phyloP scores from a whole-genome alignment of 1,140 invertebrate species.

The Lineus longissimus region DNA sequence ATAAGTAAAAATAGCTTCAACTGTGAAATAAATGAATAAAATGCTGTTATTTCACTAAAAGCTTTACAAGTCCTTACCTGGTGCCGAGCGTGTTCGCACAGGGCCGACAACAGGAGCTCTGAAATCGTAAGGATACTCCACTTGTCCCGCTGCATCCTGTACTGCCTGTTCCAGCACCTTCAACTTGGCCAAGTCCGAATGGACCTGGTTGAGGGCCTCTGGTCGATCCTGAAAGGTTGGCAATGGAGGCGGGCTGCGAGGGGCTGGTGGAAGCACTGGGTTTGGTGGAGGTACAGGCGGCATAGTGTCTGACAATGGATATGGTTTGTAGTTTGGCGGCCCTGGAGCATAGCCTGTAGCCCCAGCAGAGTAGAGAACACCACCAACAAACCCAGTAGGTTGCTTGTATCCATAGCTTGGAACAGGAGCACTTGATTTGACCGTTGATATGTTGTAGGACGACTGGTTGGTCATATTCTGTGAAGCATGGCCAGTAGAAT shows the following conservation, averaged over 20 bases:
- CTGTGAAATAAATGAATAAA: too few species aligned
- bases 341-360: slow-evolving; percentile 27
- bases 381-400: neutral
- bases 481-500: too few species aligned
- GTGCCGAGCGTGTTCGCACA: slow-evolving; percentile 35
- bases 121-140: too few species aligned
- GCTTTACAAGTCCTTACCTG: slow-evolving; percentile 29
- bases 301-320: neutral
- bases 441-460: too few species aligned
- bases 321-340: too few species aligned
- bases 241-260: slow-evolving; percentile 30
- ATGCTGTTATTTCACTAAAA: too few species aligned
- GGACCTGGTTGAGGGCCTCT: neutral
- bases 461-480: too few species aligned
- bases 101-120: neutral
- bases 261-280: neutral
- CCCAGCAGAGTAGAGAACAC: slow-evolving; percentile 12
- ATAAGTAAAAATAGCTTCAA: too few species aligned
- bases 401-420: neutral
- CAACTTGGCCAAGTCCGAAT: neutral
- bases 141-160: too few species aligned
- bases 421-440: neutral
- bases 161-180: neutral
- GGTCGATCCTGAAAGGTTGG: slow-evolving; percentile 16
- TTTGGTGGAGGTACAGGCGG: neutral